These are phyloP conservation scores for Halocynthia roretzi DNA, from an alignment of 23 tunicate species.

Conservation along the genomic window DNA sequence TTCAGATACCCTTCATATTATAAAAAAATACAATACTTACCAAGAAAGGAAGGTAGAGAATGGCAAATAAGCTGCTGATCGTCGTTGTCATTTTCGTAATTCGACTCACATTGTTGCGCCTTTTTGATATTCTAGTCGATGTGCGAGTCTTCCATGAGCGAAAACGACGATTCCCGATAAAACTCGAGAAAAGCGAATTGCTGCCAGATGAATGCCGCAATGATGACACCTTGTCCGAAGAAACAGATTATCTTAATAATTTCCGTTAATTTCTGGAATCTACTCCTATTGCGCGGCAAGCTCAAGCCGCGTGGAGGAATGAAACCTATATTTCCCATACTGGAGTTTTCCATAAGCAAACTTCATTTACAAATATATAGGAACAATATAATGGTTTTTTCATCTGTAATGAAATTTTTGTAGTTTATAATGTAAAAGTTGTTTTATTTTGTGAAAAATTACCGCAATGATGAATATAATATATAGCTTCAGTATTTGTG, in stretches of 20 bases:
- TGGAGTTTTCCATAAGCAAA: too few species aligned
- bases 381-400: too few species aligned
- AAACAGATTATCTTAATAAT: not conserved
- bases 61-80: constrained; percentile 34
- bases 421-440: too few species aligned
- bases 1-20: not conserved
- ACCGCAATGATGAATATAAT: too few species aligned
- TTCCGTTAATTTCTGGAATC: too few species aligned
- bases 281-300: too few species aligned
- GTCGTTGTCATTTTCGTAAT: constrained; percentile 61
- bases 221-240: constrained; percentile 6
- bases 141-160: constrained; percentile 4
- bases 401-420: too few species aligned
- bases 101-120: constrained; percentile 48
- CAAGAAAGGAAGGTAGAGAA: constrained; percentile 52
- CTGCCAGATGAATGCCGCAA: not conserved
- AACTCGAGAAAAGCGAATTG: constrained; percentile 11
- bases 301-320: too few species aligned
- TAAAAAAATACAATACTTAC: constrained; percentile 3
- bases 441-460: too few species aligned
- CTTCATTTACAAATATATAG: too few species aligned
- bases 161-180: not conserved
- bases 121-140: constrained; percentile 4
- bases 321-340: too few species aligned
- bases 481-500: too few species aligned